phyloP scores from a whole-genome alignment of 2,888 invertebrate genomes.

The Cerastis leucographa region DNA sequence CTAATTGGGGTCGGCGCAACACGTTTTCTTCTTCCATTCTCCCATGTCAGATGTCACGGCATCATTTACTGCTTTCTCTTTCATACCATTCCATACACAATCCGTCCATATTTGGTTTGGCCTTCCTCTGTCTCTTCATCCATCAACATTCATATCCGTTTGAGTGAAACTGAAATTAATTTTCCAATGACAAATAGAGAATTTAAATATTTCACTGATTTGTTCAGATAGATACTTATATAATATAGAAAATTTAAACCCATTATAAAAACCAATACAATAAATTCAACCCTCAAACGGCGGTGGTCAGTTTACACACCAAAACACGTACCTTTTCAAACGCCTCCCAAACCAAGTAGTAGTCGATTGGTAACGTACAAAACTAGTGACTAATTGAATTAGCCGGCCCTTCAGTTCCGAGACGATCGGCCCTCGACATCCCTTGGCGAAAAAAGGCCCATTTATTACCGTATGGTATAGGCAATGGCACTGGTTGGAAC shows the following conservation, averaged over 20 bases:
- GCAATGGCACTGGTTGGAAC: slow-evolving; percentile 59
- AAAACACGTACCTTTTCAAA: slow-evolving; percentile 56
- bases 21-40: too few species aligned
- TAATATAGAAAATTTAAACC: too few species aligned
- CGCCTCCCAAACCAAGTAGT: slow-evolving; percentile 62
- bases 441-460: slow-evolving; percentile 60
- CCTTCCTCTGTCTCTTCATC: too few species aligned
- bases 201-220: neutral
- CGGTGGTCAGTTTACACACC: slow-evolving; percentile 21
- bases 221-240: neutral
- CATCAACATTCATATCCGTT: too few species aligned
- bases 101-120: too few species aligned
- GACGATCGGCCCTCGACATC: slow-evolving; percentile 52
- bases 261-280: neutral
- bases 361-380: slow-evolving; percentile 68
- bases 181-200: neutral
- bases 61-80: too few species aligned
- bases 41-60: too few species aligned
- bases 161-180: neutral
- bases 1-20: too few species aligned
- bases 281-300: slow-evolving; percentile 32
- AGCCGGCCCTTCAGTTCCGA: slow-evolving; percentile 65
- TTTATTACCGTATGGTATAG: slow-evolving; percentile 63
- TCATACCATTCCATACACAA: too few species aligned
- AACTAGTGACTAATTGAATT: slow-evolving; percentile 76